Evolutionary conservation across 2,888 invertebrate species (phyloP), one percentile per base, ranked within the genome.

Genomic region (Rhorus exstirpatorius): DNA sequence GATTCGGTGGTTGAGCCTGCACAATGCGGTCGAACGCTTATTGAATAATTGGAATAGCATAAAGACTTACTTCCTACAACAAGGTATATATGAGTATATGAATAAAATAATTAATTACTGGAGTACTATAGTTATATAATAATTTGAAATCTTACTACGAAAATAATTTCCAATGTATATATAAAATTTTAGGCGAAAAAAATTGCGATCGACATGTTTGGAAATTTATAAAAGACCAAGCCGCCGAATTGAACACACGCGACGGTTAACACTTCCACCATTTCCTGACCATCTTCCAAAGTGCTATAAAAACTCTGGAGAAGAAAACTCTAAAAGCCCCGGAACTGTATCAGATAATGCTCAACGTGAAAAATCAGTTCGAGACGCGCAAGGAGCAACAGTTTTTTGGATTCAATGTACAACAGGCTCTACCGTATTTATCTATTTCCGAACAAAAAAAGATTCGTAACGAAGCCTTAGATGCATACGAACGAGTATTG

Each of bases 171-270:
- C 31, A 21, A 53, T 53, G 21, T 21, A 53, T 10, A 53, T 53
- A 31, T 53, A 24, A 53, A 21, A 10, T 63, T 67, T 35, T 17
- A 67, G 76, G 55, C 14, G 77, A 79, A 79, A 35, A 72, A 21
- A 72, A 79, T 14, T 72, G 79, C 58, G 65, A 71, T 35, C 24
- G 46, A 35, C 35, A 3, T 26, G 61, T 78, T 63, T 79, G 72
- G 72, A 58, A 55, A 14, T 79, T 74, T 58, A 21, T 74, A 55
- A 65, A 67, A 10, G 53, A 74, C 51, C 74, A 79, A 38, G 24
- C 7, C 14, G 51, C 74, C 41, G 79, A 35, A 67, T 35, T 72
- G 49, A 35, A 55, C n/a, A 38, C 49, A 60, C n/a, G n/a, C n/a
- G n/a, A n/a, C 12, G 46, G 10, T 24, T 68, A 17, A 75, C 80